phyloP scores from a whole-genome alignment of 2,888 invertebrate genomes.

The Chymomyza fuscimana region DNA sequence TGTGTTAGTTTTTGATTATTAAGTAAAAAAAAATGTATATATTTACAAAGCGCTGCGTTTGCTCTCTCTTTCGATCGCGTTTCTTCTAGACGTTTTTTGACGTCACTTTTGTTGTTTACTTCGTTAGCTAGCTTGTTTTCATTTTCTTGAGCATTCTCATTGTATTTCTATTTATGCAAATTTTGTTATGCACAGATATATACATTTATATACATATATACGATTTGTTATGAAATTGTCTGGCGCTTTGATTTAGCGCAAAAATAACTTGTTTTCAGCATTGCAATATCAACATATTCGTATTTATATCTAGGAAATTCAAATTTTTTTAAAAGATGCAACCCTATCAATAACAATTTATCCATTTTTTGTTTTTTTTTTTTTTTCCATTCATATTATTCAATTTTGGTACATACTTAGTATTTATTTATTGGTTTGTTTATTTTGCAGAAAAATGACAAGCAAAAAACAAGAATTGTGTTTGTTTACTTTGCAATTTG shows the following conservation, averaged over 20 bases:
- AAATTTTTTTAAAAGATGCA: neutral
- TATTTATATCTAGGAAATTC: slow-evolving; percentile 26
- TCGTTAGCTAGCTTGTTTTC: slow-evolving; percentile 39
- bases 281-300: slow-evolving; percentile 1
- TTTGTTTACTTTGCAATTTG: slow-evolving; percentile 1
- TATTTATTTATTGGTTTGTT: slow-evolving; percentile 48
- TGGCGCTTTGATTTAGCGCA: slow-evolving; percentile 57
- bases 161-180: slow-evolving; percentile 54
- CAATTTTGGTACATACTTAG: slow-evolving; percentile 18
- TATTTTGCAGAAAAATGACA: slow-evolving; percentile 29
- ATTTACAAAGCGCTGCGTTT: slow-evolving; percentile 52
- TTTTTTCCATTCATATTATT: slow-evolving; percentile 25
- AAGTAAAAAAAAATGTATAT: slow-evolving; percentile 31
- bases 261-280: slow-evolving; percentile 51
- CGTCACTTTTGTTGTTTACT: slow-evolving; percentile 75
- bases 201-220: neutral
- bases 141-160: slow-evolving; percentile 27
- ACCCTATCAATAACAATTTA: neutral
- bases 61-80: slow-evolving; percentile 20
- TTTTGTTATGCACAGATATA: slow-evolving; percentile 21
- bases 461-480: neutral
- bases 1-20: slow-evolving; percentile 11
- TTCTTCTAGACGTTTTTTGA: slow-evolving; percentile 46
- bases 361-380: neutral
- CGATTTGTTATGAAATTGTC: slow-evolving; percentile 67